Conservation (phyloP, 2,888 invertebrate genomes). For the Pachydiplax longipennis region DNA sequence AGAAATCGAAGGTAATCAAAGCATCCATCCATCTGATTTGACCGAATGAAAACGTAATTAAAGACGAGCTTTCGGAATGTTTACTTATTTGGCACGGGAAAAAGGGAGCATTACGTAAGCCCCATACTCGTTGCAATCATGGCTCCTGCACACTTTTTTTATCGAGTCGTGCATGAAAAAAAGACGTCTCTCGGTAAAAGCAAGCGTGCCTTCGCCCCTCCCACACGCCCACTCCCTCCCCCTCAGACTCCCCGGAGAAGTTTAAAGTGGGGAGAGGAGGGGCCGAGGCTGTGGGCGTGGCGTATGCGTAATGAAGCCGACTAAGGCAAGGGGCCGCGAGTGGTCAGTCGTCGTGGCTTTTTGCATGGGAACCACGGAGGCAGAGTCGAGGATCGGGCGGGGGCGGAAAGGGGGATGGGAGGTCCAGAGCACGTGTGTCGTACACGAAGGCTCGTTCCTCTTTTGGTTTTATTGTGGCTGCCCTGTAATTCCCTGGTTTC, state of each 20-base stretch:
- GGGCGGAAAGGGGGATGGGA: not conserved
- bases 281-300: conserved; percentile 19
- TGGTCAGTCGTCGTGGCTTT: conserved; percentile 37
- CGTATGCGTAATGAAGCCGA: conserved; percentile 39
- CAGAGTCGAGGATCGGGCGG: not conserved
- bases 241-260: not conserved
- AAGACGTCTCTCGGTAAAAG: not conserved
- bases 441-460: conserved; percentile 38
- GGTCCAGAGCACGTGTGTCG: conserved; percentile 28
- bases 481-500: conserved; percentile 7
- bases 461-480: conserved; percentile 39
- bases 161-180: not conserved
- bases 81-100: not conserved
- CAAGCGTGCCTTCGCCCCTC: not conserved
- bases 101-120: not conserved
- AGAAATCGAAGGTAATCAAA: not conserved
- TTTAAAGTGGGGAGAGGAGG: not conserved
- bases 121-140: not conserved
- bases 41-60: not conserved
- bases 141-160: not conserved
- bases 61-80: not conserved
- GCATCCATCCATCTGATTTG: not conserved
- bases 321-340: conserved; percentile 28
- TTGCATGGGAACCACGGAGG: not conserved
- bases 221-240: not conserved